Base-by-base conservation (phyloP, 2,888 invertebrate species). In the Hypselothyrea guttata region DNA sequence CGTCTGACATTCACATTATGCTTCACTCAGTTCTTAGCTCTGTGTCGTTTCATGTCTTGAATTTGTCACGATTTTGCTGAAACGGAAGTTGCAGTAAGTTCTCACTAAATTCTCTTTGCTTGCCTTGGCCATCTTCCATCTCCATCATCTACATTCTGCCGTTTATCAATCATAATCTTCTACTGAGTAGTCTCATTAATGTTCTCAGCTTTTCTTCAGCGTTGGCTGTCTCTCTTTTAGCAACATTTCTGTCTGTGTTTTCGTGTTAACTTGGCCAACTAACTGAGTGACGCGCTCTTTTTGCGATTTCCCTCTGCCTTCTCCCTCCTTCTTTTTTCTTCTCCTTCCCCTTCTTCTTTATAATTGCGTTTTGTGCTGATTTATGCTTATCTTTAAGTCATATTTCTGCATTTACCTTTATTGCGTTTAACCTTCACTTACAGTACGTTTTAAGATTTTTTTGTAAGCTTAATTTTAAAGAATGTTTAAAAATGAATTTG, bases 101-200 rank as follows among this genome's bases (percentile, higher is more conserved):
- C 30, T 45, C 31, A 13, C 22, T 22, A 4, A 3, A 22, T 15
- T 1, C 5, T 5, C 11, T 18, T 27, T 11, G 4, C n/a, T 30
- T 11, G 47, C 28, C 13, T 55, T 13, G 7, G 34, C 28, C 33
- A 22, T 28, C 30, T 37, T 44, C 31, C 48, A 31, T 35, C 28
- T 16, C 18, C 31, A n/a, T 44, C 18, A 15, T 27, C 22, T 33
- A 12, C 4, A 11, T 45, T 5, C 34, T 40, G 18, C 45, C 66
- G 57, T 68, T 84, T 82, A 78, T 81, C 81, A 77, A 84, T 81
- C 84, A 84, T 84, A 75, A 81, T 75, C 55, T 64, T 45, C 66
- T 70, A 59, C 65, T 69, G 61, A 77, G 63, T 56, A 68, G 71
- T 68, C 74, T 81, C 74, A 79, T 79, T 79, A 79, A 63, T 62